Percentiles rank a stretch among this genome's conserved stretches.
These are phyloP conservation scores for Anthrax anthrax DNA, from an alignment of 2,888 invertebrate genomes.

Conservation along the genomic window DNA sequence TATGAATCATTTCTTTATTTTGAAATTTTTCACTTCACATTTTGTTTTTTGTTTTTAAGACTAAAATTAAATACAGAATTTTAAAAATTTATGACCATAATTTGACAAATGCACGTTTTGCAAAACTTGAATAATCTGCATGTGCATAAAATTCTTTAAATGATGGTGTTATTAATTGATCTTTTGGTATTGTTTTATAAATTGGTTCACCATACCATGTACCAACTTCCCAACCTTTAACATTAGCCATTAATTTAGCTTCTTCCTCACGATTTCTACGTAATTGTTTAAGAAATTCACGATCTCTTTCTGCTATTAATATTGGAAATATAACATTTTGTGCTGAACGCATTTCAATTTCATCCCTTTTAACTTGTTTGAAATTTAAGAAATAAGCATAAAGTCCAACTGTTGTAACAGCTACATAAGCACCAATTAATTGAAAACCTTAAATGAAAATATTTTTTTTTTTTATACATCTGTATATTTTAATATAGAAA, in stretches of 20 bases:
- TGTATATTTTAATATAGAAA: no score
- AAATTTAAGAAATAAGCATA: conserved; percentile 44
- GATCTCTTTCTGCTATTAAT: conserved; percentile 69
- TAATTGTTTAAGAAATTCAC: conserved; percentile 67
- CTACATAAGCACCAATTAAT: conserved; percentile 46
- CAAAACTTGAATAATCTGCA: conserved; percentile 37
- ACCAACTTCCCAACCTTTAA: conserved; percentile 78
- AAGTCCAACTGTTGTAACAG: conserved; percentile 40
- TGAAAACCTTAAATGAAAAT: conserved; percentile 38
- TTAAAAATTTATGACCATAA: conserved; percentile 41
- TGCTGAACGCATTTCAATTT: conserved; percentile 63
- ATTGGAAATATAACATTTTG: conserved; percentile 62
- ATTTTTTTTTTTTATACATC: not conserved
- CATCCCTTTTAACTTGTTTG: conserved; percentile 38
- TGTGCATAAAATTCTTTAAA: conserved; percentile 62
- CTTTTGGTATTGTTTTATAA: conserved; percentile 52
- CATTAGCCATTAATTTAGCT: conserved; percentile 73
- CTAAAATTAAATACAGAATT: no score
- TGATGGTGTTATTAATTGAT: conserved; percentile 47
- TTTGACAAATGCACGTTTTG: conserved; percentile 39
- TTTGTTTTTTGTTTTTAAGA: no score
- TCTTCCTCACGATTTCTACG: conserved; percentile 72
- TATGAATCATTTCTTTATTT: no score
- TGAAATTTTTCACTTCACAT: no score
- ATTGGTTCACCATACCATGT: conserved; percentile 75